These are phyloP conservation scores for Phataginus tetradactyla DNA, from an alignment of 2,797 vertebrate species.

Conservation along the genomic window DNA sequence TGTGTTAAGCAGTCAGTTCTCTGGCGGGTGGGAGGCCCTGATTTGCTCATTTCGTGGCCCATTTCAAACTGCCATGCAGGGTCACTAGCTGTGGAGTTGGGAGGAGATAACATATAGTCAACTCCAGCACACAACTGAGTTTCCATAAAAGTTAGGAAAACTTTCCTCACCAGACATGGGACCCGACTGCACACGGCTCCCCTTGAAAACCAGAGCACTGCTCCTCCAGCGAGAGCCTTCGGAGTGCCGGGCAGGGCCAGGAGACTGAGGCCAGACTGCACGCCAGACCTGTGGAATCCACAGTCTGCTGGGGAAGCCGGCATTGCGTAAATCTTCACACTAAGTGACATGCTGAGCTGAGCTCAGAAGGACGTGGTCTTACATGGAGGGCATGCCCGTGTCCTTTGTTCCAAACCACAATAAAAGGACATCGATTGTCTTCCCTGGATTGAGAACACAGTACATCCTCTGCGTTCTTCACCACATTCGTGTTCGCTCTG, in stretches of 20 bases:
- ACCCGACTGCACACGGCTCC: neutral
- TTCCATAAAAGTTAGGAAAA: neutral
- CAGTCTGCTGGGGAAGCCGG: neutral
- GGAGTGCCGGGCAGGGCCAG: too few relatives aligned
- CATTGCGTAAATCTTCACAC: neutral
- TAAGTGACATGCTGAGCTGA: neutral
- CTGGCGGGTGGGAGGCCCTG: neutral
- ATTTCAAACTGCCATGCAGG: too few relatives aligned
- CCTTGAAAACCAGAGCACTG: neutral
- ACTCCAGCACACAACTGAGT: too few relatives aligned
- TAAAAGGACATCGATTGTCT: neutral
- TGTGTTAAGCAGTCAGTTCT: neutral
- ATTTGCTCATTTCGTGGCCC: neutral
- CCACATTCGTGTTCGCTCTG: neutral
- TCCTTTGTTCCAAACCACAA: neutral
- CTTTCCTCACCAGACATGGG: neutral
- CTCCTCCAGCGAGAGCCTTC: too few relatives aligned
- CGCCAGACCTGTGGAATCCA: neutral
- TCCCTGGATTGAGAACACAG: neutral
- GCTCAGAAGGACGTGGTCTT: neutral
- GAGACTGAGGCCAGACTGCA: neutral
- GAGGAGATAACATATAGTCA: neutral
- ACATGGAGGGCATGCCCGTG: fast-evolving
- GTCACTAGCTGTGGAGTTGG: neutral
- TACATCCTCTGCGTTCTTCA: fast-evolving